Evolutionary conservation across 2,888 invertebrate species (phyloP).

Genomic region (Notocelia uddmanniana): DNA sequence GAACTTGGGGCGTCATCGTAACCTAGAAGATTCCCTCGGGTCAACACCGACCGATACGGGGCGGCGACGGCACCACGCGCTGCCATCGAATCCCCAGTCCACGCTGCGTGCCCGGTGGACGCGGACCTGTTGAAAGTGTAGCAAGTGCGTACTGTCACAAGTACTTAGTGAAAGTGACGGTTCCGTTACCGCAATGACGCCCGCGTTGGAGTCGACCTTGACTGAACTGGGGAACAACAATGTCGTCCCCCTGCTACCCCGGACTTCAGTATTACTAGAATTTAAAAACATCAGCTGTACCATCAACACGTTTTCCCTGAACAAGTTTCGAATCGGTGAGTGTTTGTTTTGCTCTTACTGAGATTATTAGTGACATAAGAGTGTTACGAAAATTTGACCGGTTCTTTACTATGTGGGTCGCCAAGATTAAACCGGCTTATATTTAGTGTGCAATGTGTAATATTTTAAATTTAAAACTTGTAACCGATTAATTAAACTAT

Average conservation of each 20-base stretch:
- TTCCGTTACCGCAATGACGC: conserved; percentile 54
- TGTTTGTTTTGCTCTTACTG: conserved; percentile 48
- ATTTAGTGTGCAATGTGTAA: neutral
- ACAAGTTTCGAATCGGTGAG: conserved; percentile 87
- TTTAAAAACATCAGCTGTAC: conserved; percentile 89
- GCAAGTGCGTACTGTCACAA: conserved; percentile 1
- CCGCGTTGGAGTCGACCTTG: conserved; percentile 60
- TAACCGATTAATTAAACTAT: no score
- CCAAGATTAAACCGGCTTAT: conserved; percentile 15
- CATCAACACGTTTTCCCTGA: conserved; percentile 85
- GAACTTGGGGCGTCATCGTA: conserved; percentile 48
- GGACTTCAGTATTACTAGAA: conserved; percentile 88
- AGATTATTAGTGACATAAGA: conserved; percentile 36
- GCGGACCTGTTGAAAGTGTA: conserved; percentile 53
- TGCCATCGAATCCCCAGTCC: conserved; percentile 27
- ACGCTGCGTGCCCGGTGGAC: conserved; percentile 20
- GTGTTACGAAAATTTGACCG: conserved; percentile 29
- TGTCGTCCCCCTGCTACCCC: conserved; percentile 74
- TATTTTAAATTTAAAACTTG: neutral
- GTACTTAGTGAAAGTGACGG: conserved; percentile 46
- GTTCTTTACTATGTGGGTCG: conserved; percentile 20
- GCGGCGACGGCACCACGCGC: neutral
- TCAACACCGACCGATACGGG: conserved; percentile 14
- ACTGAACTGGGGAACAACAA: conserved; percentile 73
- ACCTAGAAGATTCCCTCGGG: conserved; percentile 48